Evolutionary conservation across 1,140 invertebrate genomes (phyloP).

Genomic region (Paracyclopina nana): DNA sequence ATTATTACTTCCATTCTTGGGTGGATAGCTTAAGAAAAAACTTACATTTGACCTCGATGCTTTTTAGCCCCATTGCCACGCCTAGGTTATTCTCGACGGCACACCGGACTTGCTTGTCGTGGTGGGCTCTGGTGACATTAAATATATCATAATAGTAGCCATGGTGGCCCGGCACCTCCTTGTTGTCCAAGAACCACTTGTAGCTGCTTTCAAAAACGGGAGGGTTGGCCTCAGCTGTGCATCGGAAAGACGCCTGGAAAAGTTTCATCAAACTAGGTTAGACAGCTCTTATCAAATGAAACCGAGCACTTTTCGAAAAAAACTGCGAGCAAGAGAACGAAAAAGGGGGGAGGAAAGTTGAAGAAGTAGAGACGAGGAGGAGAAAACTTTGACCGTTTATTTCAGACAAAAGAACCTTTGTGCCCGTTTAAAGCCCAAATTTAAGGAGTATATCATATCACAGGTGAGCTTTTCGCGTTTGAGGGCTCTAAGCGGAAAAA

Average conservation of each 20-base stretch:
- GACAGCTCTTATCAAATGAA: too few relatives aligned
- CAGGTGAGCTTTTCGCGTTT: neutral
- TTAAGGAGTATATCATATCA: neutral
- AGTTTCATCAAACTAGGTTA: too few relatives aligned
- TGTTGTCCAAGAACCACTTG: constrained; percentile 10
- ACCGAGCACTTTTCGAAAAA: neutral
- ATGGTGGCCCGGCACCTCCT: neutral
- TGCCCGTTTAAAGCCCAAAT: neutral
- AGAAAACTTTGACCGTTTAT: neutral
- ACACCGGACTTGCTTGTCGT: constrained; percentile 12
- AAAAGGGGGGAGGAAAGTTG: neutral
- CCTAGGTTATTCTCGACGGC: constrained; percentile 10
- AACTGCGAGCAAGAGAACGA: neutral
- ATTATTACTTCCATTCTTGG: neutral
- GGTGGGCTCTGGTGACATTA: neutral
- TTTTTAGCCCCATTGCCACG: neutral
- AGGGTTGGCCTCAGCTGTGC: constrained; percentile 7
- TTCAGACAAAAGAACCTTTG: neutral
- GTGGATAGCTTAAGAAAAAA: neutral
- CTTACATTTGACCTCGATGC: constrained; percentile 12
- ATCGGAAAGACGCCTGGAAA: constrained; percentile 2
- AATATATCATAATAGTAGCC: constrained; percentile 14
- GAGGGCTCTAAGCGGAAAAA: neutral
- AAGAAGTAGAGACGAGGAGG: neutral
- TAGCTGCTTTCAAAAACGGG: neutral